Conservation (phyloP, 1,140 invertebrate species). For the Himalopsyche phryganea region DNA sequence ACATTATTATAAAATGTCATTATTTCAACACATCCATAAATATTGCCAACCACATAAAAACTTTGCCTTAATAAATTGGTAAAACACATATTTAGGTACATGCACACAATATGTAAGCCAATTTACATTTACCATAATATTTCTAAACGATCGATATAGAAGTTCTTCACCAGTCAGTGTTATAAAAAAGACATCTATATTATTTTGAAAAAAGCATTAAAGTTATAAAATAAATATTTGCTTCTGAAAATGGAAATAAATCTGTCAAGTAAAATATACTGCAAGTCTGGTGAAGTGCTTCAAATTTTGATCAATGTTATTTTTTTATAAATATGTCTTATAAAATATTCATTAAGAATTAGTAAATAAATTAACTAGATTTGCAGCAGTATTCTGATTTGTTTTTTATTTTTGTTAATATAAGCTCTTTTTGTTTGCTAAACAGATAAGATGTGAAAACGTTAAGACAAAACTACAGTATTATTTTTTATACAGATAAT, state of each 20-base stretch:
- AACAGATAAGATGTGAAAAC: neutral
- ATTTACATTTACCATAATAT: neutral
- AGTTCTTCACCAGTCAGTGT: neutral
- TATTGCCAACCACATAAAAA: neutral
- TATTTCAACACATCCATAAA: no score
- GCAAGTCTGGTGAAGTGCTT: no score
- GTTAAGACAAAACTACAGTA: neutral
- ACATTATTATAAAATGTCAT: no score
- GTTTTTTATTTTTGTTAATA: neutral
- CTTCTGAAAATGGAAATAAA: no score
- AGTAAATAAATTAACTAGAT: neutral
- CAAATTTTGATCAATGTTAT: no score
- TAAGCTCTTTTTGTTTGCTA: conserved; percentile 1
- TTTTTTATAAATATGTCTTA: neutral
- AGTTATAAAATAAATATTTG: no score
- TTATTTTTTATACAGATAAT: neutral
- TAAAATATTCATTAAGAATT: neutral
- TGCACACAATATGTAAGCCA: no score
- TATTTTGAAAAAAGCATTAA: no score
- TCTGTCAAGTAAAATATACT: no score
- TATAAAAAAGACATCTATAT: no score
- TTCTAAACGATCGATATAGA: neutral
- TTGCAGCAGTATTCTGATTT: neutral
- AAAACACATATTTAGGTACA: neutral
- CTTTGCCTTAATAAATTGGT: neutral